A percentile compares a stretch with the other conserved stretches of the same genome.
phyloP scores from a whole-genome alignment of 2,888 invertebrate species.

The Bugulina stolonifera region DNA sequence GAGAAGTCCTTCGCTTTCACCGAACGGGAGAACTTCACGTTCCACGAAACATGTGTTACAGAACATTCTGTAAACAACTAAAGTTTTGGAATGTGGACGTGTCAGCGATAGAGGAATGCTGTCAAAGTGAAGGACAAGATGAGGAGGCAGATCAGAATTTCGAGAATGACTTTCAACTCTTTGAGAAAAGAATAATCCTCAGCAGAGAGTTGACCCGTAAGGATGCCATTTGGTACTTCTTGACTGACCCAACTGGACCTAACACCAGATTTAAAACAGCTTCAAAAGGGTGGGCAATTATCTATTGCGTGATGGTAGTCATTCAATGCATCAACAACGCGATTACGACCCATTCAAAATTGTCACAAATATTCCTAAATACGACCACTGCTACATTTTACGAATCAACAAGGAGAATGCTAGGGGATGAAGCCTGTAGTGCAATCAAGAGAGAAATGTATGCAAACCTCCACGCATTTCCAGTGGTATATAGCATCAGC shows the following conservation, averaged over 20 bases:
- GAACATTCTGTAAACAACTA: background rate
- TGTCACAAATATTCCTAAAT: background rate
- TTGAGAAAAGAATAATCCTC: background rate
- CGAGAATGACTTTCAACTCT: slow-evolving; percentile 1
- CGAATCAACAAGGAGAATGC: background rate
- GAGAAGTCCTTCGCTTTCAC: slow-evolving; percentile 18
- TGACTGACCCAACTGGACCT: slow-evolving; percentile 7
- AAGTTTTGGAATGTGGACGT: background rate
- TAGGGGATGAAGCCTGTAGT: background rate
- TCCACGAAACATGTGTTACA: background rate
- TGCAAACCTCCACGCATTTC: background rate
- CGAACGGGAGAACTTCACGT: slow-evolving; percentile 18
- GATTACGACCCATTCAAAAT: background rate
- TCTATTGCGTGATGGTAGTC: background rate
- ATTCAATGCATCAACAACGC: background rate
- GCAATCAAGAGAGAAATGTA: background rate
- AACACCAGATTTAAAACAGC: background rate
- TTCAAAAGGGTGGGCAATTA: background rate
- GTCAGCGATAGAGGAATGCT: background rate
- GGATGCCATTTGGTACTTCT: slow-evolving; percentile 4
- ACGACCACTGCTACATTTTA: background rate
- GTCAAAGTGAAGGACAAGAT: background rate
- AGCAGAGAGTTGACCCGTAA: background rate
- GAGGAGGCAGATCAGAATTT: background rate
- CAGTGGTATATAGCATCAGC: background rate